Evolutionary conservation across 2,797 vertebrate genomes (phyloP).

Genomic region (Chelmon rostratus): DNA sequence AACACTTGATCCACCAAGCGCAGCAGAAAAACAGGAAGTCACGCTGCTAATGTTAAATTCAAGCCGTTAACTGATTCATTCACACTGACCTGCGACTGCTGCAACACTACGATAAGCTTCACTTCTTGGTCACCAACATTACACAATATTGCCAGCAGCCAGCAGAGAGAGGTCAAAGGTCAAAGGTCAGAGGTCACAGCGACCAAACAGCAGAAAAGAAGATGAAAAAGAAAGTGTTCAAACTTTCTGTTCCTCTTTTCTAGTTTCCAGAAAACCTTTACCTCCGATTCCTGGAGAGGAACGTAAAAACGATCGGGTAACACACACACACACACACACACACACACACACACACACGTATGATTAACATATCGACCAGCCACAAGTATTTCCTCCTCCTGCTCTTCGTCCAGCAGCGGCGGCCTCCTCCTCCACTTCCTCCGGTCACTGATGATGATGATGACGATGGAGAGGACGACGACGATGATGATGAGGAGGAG

Average conservation of each 20-base stretch:
- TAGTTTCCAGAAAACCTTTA: slow-evolving; percentile 89
- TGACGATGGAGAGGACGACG: rapidly evolving
- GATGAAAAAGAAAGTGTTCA: not conserved
- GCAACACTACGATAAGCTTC: not conserved
- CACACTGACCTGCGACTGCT: not conserved
- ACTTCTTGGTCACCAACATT: not conserved
- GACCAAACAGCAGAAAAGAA: too few relatives aligned
- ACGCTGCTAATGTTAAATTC: not conserved
- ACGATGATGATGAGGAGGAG: slow-evolving; percentile 60
- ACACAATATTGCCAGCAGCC: not conserved
- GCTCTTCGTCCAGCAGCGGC: slow-evolving; percentile 39
- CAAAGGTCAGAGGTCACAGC: not conserved
- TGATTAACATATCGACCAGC: not conserved
- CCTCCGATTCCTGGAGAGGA: slow-evolving; percentile 84
- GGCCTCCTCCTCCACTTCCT: slow-evolving; percentile 63
- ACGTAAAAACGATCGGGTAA: slow-evolving; percentile 28
- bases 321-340: slow-evolving; percentile 20
- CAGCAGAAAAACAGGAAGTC: slow-evolving; percentile 41
- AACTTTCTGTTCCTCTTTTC: slow-evolving; percentile 61
- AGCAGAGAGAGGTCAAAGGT: not conserved
- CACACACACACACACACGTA: not conserved
- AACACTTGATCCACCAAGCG: slow-evolving; percentile 15
- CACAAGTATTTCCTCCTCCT: too few relatives aligned
- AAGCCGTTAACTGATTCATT: not conserved
- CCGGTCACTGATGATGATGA: rapidly evolving